These are phyloP conservation scores for Lutjanus erythropterus DNA, from an alignment of 2,113 vertebrate species.

Conservation along the genomic window DNA sequence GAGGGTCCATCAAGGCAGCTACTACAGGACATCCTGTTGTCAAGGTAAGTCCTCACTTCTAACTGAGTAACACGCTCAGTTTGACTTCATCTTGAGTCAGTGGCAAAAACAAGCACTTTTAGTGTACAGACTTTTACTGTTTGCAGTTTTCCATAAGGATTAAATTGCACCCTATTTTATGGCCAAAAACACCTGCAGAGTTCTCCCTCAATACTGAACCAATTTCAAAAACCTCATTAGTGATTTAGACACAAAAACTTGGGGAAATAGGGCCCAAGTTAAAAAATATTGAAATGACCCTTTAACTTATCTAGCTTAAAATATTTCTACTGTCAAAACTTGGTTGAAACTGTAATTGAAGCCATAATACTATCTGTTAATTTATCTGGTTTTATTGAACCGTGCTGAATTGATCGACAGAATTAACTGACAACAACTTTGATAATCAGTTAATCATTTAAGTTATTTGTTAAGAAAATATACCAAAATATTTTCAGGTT, in stretches of 20 bases:
- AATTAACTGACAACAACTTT: not conserved
- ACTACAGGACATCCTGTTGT: conserved; percentile 93
- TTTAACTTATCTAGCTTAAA: not conserved
- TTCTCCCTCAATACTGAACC: no score
- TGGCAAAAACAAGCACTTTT: no score
- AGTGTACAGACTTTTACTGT: no score
- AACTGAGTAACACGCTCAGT: not conserved
- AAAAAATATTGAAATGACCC: no score
- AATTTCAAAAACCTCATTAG: no score
- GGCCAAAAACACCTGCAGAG: no score
- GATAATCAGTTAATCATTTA: not conserved
- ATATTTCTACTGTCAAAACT: not conserved
- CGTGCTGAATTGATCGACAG: not conserved
- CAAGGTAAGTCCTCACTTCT: conserved; percentile 83
- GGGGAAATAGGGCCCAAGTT: no score
- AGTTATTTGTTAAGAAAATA: not conserved
- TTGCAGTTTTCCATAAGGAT: no score
- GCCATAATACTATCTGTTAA: not conserved
- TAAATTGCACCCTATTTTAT: no score
- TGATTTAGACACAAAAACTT: no score
- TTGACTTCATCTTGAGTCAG: not conserved
- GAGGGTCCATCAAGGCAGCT: conserved; percentile 94
- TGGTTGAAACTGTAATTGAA: not conserved
- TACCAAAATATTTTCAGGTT: not conserved
- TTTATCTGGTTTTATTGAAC: not conserved